A percentile compares a stretch with the other conserved stretches of the same genome.
phyloP scores from a whole-genome alignment of 2,113 vertebrate species.

The Ciconia stormi region DNA sequence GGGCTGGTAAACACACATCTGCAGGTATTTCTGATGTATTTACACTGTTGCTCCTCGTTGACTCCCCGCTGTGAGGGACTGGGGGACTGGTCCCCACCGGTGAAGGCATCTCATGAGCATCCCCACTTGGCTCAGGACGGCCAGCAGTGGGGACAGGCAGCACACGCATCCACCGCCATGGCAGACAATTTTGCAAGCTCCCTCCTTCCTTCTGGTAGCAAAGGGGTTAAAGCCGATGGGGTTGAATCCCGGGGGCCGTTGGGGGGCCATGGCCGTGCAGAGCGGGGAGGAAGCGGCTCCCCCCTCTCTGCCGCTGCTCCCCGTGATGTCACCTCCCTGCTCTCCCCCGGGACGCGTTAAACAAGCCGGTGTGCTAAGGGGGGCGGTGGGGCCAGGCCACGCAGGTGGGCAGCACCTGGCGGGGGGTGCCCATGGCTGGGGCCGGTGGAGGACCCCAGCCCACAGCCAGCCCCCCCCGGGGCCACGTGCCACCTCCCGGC shows the following conservation, averaged over 20 bases:
- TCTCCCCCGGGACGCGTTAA: not conserved
- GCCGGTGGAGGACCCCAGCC: not conserved
- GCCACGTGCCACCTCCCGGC: not conserved
- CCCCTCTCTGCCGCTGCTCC: not conserved
- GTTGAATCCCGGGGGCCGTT: not conserved
- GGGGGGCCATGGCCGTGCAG: not conserved
- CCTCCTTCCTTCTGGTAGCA: not conserved
- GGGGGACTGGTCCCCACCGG: too few species aligned
- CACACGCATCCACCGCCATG: fast-evolving
- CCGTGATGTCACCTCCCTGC: not conserved
- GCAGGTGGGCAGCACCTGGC: constrained; percentile 8
- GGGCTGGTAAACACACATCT: not conserved
- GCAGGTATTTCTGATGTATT: not conserved
- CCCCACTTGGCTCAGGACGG: fast-evolving
- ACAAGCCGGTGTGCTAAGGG: fast-evolving
- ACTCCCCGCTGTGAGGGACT: not conserved
- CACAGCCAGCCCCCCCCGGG: not conserved
- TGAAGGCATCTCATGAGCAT: not conserved
- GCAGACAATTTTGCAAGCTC: not conserved
- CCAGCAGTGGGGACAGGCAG: not conserved
- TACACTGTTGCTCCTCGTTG: not conserved
- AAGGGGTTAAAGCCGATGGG: not conserved
- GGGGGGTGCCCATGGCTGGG: not conserved
- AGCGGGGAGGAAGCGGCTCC: not conserved
- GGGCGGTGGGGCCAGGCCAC: not conserved